phyloP scores from a whole-genome alignment of 2,888 invertebrate species.

The Eustalomyia histrio region DNA sequence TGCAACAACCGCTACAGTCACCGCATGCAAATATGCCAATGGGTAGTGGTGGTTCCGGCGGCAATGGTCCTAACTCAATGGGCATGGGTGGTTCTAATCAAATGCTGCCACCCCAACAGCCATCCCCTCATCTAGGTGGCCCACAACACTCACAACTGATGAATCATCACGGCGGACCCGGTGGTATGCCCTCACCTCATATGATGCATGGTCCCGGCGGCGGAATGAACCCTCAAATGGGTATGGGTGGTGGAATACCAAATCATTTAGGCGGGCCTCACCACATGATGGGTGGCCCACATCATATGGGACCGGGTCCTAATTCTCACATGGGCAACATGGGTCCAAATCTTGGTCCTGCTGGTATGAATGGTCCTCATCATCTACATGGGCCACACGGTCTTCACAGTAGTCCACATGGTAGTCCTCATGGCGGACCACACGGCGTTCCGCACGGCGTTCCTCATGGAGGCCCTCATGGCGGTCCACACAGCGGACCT shows the following conservation, averaged over 20 bases:
- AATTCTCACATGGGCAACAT: conserved; percentile 67
- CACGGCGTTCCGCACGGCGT: conserved; percentile 63
- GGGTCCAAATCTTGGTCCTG: conserved; percentile 52
- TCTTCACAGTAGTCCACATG: conserved; percentile 68
- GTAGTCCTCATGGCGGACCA: conserved; percentile 65
- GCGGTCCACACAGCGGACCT: conserved; percentile 69
- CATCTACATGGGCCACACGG: conserved; percentile 58
- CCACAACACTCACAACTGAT: conserved; percentile 74
- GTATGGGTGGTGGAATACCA: conserved; percentile 68
- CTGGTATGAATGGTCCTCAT: conserved; percentile 63
- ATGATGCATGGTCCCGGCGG: conserved; percentile 73
- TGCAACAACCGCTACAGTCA: conserved; percentile 73
- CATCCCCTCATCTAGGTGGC: conserved; percentile 72
- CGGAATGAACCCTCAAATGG: conserved; percentile 73
- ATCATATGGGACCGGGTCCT: conserved; percentile 64
- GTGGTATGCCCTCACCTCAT: conserved; percentile 75
- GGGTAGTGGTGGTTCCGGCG: conserved; percentile 67
- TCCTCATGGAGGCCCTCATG: conserved; percentile 67
- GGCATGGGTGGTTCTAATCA: conserved; percentile 71
- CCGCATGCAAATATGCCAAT: conserved; percentile 70
- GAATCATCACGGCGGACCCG: conserved; percentile 74
- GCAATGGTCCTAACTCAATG: conserved; percentile 75
- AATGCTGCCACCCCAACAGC: conserved; percentile 76
- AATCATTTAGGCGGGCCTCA: conserved; percentile 72
- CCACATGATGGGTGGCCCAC: conserved; percentile 67